Evolutionary conservation across 2,113 vertebrate species (phyloP), one percentile per base, ranked within the genome.

Genomic region (Ceyx melanurus): DNA sequence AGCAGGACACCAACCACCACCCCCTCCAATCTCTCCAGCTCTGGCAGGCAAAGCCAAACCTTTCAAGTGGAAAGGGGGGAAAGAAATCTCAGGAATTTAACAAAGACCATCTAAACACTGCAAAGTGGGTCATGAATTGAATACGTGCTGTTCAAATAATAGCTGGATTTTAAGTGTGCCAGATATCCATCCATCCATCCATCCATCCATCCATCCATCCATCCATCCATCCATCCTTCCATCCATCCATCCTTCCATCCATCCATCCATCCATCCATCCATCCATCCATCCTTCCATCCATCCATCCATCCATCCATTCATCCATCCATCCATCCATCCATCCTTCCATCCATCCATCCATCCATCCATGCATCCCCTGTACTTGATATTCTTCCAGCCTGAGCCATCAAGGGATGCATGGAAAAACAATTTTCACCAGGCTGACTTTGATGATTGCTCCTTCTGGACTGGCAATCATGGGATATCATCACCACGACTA

Each of bases 11-110:
- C 6, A 67, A 66, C 51, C 25, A 75, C 31, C 48, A 45, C 17
- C 29, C 17, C 1, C 28, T 67, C 31, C 51, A 37, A 0, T 3
- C 28, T 46, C 83, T 74, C 64, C 79, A 91, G 31, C n/a, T 51
- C 33, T 13, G 0, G 0, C 48, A 87, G 42, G 58, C 21, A 35
- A 72, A 74, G n/a, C 14, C 20, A 71, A 71, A 66, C 80, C 12
- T 45, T 35, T 35, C 13, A 9, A 60, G 29, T 3, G 10, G n/a
- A 45, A 65, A 40, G 11, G 2, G 1, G 4, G 5, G 3, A n/a
- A 83, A 48, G 45, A 73, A 76, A 64, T 12, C 26, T 31, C 53
- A 33, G 28, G 22, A 78, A 74, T 71, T 57, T 29, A 82, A 65
- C 29, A 46, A 58, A 85, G 45, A n/a, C 40, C n/a, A 75, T n/a